Percentiles rank a stretch among this genome's conserved stretches.
Evolutionary conservation across 2,113 vertebrate genomes (phyloP).

Genomic region (Triplophysa siluroides): DNA sequence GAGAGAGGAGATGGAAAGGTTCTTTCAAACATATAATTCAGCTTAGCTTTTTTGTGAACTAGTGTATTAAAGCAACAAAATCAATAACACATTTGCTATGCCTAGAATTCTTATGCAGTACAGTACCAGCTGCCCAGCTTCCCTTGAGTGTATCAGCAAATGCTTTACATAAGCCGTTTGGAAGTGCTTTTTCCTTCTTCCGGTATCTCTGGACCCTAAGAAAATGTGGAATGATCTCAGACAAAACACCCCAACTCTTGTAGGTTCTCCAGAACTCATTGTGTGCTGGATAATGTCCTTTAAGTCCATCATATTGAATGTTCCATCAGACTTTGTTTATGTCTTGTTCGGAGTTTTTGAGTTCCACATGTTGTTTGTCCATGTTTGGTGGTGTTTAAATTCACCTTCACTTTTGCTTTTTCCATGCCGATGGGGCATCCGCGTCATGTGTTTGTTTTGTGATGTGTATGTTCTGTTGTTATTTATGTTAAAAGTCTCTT

Average conservation of each 20-base stretch:
- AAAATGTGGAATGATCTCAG: constrained; percentile 45
- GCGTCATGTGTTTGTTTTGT: constrained; percentile 11
- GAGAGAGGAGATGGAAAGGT: background rate
- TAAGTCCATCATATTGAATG: constrained; percentile 47
- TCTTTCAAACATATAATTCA: constrained; percentile 10
- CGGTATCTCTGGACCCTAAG: constrained; percentile 12
- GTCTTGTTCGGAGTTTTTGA: constrained; percentile 48
- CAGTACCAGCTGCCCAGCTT: background rate
- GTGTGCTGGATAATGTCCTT: constrained; percentile 49
- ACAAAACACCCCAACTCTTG: constrained; percentile 51
- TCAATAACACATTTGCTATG: background rate
- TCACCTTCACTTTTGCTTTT: constrained; percentile 14
- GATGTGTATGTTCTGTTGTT: background rate
- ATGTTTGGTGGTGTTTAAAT: constrained; percentile 46
- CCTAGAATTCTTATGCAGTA: background rate
- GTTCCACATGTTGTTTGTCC: constrained; percentile 35
- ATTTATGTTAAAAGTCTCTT: background rate
- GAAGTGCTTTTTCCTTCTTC: constrained; percentile 29
- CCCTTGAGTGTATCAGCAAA: constrained; percentile 5
- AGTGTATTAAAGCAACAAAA: background rate
- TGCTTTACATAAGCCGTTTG: constrained; percentile 6
- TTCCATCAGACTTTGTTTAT: constrained; percentile 51
- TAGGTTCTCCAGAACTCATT: constrained; percentile 41
- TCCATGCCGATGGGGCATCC: background rate
- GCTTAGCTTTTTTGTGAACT: constrained; percentile 30